A percentile compares a stretch with the other conserved stretches of the same genome.
Conservation (phyloP, 2,113 vertebrate species). For the Triplophysa rosa region DNA sequence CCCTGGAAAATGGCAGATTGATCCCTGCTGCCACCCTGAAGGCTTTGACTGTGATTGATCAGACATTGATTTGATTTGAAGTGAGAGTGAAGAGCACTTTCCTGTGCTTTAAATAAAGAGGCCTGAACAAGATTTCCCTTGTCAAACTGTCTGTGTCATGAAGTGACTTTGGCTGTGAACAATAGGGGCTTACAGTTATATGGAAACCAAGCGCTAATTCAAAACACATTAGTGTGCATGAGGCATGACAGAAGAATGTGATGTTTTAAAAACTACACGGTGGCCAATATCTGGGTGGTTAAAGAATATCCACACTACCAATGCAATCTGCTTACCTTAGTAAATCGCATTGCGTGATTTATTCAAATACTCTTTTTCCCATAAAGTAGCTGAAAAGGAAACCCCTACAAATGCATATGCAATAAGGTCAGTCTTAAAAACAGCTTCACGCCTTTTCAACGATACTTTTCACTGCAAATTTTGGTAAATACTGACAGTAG, state of each 20-base stretch:
- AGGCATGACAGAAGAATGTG: slow-evolving; percentile 4
- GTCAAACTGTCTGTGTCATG: slow-evolving; percentile 64
- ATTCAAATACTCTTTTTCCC: too few relatives aligned
- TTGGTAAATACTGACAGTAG: too few relatives aligned
- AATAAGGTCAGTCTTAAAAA: too few relatives aligned
- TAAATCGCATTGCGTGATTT: too few relatives aligned
- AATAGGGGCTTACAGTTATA: slow-evolving; percentile 28
- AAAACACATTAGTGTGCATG: background rate
- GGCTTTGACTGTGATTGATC: slow-evolving; percentile 75
- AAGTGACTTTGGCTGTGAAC: slow-evolving; percentile 54
- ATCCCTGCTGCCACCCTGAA: slow-evolving; percentile 54
- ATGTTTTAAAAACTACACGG: background rate
- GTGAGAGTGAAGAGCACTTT: slow-evolving; percentile 66
- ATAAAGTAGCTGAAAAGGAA: too few relatives aligned
- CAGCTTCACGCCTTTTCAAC: too few relatives aligned
- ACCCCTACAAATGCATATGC: too few relatives aligned
- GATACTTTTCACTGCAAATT: too few relatives aligned
- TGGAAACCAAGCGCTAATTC: slow-evolving; percentile 50
- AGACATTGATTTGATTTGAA: slow-evolving; percentile 77
- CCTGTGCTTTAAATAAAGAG: slow-evolving; percentile 63
- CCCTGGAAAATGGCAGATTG: slow-evolving; percentile 54
- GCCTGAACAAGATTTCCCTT: slow-evolving; percentile 65
- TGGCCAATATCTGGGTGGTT: background rate
- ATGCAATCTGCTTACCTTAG: too few relatives aligned
- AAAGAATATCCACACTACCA: too few relatives aligned